Percentiles rank a stretch among this genome's conserved stretches.
Evolutionary conservation across 2,888 invertebrate genomes (phyloP).

Genomic region (Apodemia mormo): DNA sequence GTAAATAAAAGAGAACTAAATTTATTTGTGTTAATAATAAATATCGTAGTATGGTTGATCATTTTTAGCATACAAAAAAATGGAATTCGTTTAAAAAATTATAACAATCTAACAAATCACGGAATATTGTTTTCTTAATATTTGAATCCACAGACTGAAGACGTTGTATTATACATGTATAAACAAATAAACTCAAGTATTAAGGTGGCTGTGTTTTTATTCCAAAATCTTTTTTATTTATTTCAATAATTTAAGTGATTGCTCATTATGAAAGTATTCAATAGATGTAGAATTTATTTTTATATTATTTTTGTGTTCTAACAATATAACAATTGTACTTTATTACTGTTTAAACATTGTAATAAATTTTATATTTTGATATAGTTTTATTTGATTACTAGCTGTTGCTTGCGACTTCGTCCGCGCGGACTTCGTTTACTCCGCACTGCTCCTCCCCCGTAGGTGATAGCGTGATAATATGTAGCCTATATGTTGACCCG

Average conservation of each 20-base stretch:
- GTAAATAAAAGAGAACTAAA: too few species aligned
- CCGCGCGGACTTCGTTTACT: too few species aligned
- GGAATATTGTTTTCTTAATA: too few species aligned
- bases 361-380: background rate
- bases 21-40: too few species aligned
- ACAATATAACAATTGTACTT: background rate
- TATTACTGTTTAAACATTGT: background rate
- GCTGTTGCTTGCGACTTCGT: too few species aligned
- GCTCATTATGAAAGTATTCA: background rate
- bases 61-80: too few species aligned
- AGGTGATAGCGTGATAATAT: too few species aligned
- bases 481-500: too few species aligned
- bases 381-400: background rate
- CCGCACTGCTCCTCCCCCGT: too few species aligned
- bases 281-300: constrained; percentile 6
- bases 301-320: background rate
- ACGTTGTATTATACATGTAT: background rate
- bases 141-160: background rate
- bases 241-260: background rate
- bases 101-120: too few species aligned
- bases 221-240: constrained; percentile 10
- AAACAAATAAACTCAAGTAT: constrained; percentile 5
- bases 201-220: constrained; percentile 16
- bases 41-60: too few species aligned
- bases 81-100: too few species aligned